Evolutionary conservation across 2,888 invertebrate genomes (phyloP), one percentile per base, ranked within the genome.

Genomic region (Stenodera caucasica): DNA sequence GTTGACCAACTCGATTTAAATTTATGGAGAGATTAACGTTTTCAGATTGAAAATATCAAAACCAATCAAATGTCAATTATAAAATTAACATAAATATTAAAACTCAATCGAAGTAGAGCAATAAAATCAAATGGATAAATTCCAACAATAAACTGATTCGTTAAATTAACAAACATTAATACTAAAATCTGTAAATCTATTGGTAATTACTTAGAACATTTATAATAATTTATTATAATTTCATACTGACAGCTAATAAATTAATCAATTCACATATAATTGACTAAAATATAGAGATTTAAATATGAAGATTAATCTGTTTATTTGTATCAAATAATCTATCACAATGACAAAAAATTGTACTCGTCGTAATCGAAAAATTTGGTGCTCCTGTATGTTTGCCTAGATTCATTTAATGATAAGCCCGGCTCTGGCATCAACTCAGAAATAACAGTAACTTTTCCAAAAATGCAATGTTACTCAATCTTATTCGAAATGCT

Each of bases 211-310:
- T 7, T 9, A 30, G 21, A 21, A 12, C 45, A 4, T 45, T 45
- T 12, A 21, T 3, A 12, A 45, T 37, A 15, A 18, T 30, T 30
- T 30, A 30, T 7, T 30, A 9, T 30, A 30, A 30, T 30, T 8
- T 30, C 30, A 30, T 30, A 9, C 8, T 30, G 30, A 30, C 30
- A 7, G 30, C 30, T 30, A 30, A 30, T 30, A 30, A 57, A 53
- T 29, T 18, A 15, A 32, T 11, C 30, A 14, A 2, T 45, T 45
- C 53, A 33, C n/a, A 30, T 26, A 26, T 12, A 53, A 51, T 26
- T 35, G 23, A 52, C 14, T 32, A 30, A 56, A 56, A 14, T 33
- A 49, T 7, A n/a, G n/a, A n/a, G n/a, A n/a, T n/a, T n/a, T n/a
- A n/a, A n/a, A n/a, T n/a, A n/a, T n/a, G n/a, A n/a, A n/a, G n/a